Percentiles rank a stretch among this genome's conserved stretches.
These are phyloP conservation scores for Anoplius nigerrimus DNA, from an alignment of 2,888 invertebrate species.

Conservation along the genomic window DNA sequence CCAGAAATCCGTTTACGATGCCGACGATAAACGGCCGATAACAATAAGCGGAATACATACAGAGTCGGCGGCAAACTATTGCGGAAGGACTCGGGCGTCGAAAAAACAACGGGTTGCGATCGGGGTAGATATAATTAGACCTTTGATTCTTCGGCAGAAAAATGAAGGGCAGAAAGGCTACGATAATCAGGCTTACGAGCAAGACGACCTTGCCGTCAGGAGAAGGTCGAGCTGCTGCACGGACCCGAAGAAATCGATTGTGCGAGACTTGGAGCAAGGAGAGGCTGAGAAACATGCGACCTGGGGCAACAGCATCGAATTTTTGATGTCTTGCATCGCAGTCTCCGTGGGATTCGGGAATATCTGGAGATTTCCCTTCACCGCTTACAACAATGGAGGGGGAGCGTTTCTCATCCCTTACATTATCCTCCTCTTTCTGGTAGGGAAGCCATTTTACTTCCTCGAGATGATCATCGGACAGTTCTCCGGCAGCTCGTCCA, in stretches of 20 bases:
- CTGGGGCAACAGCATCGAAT: constrained; percentile 82
- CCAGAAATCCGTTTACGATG: neutral
- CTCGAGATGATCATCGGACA: constrained; percentile 91
- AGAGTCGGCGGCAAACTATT: neutral
- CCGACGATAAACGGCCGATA: neutral
- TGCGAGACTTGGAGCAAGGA: neutral
- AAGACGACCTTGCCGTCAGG: neutral
- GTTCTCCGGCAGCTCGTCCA: constrained; percentile 87
- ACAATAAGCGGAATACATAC: neutral
- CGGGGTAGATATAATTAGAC: neutral
- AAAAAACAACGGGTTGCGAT: neutral
- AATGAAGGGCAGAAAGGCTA: neutral
- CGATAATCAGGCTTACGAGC: neutral
- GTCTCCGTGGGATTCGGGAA: constrained; percentile 84
- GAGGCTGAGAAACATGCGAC: constrained; percentile 33
- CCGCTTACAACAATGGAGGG: constrained; percentile 82
- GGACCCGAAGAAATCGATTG: constrained; percentile 3
- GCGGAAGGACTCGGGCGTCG: neutral
- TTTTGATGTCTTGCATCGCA: constrained; percentile 81
- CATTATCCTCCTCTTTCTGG: constrained; percentile 80
- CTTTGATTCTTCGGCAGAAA: neutral
- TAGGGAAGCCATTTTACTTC: constrained; percentile 90
- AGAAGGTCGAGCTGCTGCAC: neutral
- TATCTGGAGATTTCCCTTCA: constrained; percentile 83
- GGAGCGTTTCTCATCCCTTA: constrained; percentile 84